Evolutionary conservation across 2,888 invertebrate genomes (phyloP), one percentile per base, ranked within the genome.

Genomic region (Lacanobia wlatinum): DNA sequence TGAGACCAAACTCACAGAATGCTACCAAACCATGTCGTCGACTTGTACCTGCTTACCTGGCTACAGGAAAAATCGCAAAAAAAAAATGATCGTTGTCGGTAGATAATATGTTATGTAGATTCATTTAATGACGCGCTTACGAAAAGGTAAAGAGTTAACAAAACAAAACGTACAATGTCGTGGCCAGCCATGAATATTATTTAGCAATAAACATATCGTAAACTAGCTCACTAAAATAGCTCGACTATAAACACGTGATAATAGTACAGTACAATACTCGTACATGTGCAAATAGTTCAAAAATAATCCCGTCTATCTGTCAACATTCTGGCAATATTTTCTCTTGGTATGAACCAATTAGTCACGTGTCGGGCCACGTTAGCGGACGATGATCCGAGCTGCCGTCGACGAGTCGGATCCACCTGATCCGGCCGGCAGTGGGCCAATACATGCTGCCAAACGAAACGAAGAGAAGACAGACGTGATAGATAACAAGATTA

Each of bases 361-460:
- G 85, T 83, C 84, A 84, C 84, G 82, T 83, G 70, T 65, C 16
- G n/a, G 14, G 48, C 7, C 82, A 81, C 74, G 80, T 18, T 50
- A 46, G 34, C 53, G 14, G 28, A n/a, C 23, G 28, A 48, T 46
- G 23, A 23, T 59, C 56, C 34, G 61, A 65, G 10, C 48, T 43
- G 40, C 78, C 60, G 55, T 23, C 38, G 38, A 58, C 62, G 67
- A n/a, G 61, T 58, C 65, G 46, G 40, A 62, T 73, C 78, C 84
- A 70, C 64, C 77, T 73, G 80, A 78, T 59, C 69, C 48, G 38
- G 28, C 64, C 64, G 84, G 86, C 85, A 84, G 40, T 28, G n/a
- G 40, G 86, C 86, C 85, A 85, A 80, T 70, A 73, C 70, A n/a
- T 7, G 59, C 73, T 85, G 85, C 84, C 85, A 85, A 85, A 73